A percentile compares a stretch with the other conserved stretches of the same genome.
Evolutionary conservation across 2,797 vertebrate species (phyloP).

Genomic region (Psittacula echo): DNA sequence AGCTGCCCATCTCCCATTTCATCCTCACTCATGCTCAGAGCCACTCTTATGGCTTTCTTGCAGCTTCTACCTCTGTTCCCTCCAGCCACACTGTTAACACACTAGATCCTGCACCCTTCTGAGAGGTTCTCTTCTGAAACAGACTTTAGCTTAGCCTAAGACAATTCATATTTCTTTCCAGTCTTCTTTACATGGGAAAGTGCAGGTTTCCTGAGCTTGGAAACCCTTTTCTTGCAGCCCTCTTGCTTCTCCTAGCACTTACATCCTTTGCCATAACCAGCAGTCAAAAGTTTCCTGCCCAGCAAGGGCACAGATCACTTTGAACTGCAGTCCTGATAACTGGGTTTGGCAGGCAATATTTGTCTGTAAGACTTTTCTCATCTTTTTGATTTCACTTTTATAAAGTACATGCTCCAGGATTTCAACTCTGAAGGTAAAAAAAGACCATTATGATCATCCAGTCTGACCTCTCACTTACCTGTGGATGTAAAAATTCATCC

Average conservation of each 20-base stretch:
- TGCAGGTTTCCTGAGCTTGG: not conserved
- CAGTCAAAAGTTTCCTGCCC: not conserved
- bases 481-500: not conserved
- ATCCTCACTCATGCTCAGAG: fast-evolving
- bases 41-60: not conserved
- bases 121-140: not conserved
- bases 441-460: not conserved
- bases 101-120: fast-evolving
- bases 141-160: not conserved
- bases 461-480: not conserved
- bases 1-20: not conserved
- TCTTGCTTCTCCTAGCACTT: not conserved
- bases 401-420: not conserved
- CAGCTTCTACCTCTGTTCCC: not conserved
- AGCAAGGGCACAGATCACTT: not conserved
- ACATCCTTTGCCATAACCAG: not conserved
- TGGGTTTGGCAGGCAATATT: slow-evolving; percentile 24
- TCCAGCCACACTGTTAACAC: not conserved
- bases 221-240: not conserved
- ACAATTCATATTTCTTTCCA: not conserved
- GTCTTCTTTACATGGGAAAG: not conserved
- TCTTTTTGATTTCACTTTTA: slow-evolving; percentile 20
- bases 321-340: not conserved
- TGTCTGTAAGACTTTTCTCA: not conserved
- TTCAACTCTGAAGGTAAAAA: not conserved